Conservation (phyloP, 1,140 invertebrate species). For the Choristoneura fumiferana region DNA sequence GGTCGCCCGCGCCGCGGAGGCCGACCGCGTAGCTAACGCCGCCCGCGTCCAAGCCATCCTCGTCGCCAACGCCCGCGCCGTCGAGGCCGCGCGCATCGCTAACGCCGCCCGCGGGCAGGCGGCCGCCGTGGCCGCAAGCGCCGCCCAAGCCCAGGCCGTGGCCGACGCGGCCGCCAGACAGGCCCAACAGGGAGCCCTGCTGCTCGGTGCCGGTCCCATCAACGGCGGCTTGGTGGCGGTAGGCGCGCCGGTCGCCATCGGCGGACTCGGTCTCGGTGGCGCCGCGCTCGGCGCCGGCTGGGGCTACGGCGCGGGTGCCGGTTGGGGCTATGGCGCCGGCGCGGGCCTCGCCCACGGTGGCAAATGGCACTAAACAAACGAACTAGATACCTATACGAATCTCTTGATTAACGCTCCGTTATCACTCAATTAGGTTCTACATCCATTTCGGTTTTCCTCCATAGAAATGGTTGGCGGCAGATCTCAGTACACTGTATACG, state of each 20-base stretch:
- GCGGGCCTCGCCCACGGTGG: constrained; percentile 21
- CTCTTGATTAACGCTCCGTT: constrained; percentile 34
- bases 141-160: constrained; percentile 61
- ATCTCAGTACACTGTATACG: constrained; percentile 45
- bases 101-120: constrained; percentile 63
- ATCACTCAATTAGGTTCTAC: constrained; percentile 47
- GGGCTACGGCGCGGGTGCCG: constrained; percentile 25
- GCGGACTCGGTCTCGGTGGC: constrained; percentile 23
- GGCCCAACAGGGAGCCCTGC: constrained; percentile 46
- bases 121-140: constrained; percentile 54
- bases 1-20: constrained; percentile 55
- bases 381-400: constrained; percentile 35
- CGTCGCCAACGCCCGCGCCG: constrained; percentile 61
- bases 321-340: constrained; percentile 35
- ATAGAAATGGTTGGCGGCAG: constrained; percentile 64
- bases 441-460: constrained; percentile 49
- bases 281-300: too few species aligned
- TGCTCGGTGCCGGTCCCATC: constrained; percentile 38
- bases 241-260: neutral
- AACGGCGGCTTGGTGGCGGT: constrained; percentile 21
- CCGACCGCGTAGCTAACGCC: constrained; percentile 61
- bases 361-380: constrained; percentile 24
- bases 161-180: constrained; percentile 60
- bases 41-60: constrained; percentile 63
- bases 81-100: constrained; percentile 61